phyloP scores from a whole-genome alignment of 2,888 invertebrate species.

The Torymus aiolomorphi region DNA sequence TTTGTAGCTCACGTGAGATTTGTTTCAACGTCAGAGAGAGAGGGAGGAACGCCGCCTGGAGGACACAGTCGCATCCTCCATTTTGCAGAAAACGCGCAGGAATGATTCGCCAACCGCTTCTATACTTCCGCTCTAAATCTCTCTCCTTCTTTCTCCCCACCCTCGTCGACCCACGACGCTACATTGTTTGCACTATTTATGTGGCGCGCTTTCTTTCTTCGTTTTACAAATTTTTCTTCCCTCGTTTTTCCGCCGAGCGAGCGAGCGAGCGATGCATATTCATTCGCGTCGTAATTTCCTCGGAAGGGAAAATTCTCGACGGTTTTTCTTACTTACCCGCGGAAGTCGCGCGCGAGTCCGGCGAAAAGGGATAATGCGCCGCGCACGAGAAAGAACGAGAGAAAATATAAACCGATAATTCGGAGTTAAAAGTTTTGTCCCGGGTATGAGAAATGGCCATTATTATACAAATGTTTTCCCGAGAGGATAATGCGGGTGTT shows the following conservation, averaged over 20 bases:
- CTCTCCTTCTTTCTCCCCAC: not conserved
- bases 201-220: slow-evolving; percentile 10
- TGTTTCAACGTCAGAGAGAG: too few relatives aligned
- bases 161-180: slow-evolving; percentile 11
- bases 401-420: slow-evolving; percentile 7
- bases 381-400: not conserved
- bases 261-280: slow-evolving; percentile 27
- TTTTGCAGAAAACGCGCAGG: slow-evolving; percentile 32
- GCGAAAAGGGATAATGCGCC: not conserved
- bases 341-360: not conserved
- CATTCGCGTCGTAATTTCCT: slow-evolving; percentile 22
- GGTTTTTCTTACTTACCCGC: slow-evolving; percentile 20
- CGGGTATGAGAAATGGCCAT: too few relatives aligned
- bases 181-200: slow-evolving; percentile 36
- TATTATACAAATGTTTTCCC: too few relatives aligned
- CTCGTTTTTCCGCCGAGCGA: too few relatives aligned
- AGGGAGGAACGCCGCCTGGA: too few relatives aligned
- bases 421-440: not conserved
- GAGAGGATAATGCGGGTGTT: too few relatives aligned
- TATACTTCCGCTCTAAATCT: slow-evolving; percentile 34
- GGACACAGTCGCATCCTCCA: slow-evolving; percentile 45
- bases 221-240: slow-evolving; percentile 16
- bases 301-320: slow-evolving; percentile 3
- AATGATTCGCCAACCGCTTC: slow-evolving; percentile 46
- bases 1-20: too few relatives aligned